These are phyloP conservation scores for Tor tambroides DNA, from an alignment of 2,113 vertebrate genomes.

Conservation along the genomic window DNA sequence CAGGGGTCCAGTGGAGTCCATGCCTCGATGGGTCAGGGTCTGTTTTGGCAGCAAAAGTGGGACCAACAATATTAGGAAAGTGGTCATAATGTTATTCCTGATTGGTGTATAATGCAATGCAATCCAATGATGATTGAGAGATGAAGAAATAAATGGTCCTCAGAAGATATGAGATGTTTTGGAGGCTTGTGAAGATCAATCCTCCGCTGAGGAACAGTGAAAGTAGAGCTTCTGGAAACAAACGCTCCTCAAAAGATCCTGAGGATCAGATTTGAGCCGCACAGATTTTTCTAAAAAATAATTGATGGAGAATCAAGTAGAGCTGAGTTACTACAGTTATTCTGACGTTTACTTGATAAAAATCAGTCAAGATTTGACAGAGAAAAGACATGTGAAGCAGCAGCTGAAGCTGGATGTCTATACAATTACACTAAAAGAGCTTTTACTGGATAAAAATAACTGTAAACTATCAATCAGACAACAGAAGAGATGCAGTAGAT, in stretches of 20 bases:
- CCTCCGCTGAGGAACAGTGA: too few species aligned
- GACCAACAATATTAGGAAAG: too few species aligned
- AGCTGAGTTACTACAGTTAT: neutral
- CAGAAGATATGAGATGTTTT: neutral
- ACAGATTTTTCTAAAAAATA: neutral
- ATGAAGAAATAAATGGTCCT: neutral
- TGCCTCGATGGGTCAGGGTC: too few species aligned
- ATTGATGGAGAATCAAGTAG: neutral
- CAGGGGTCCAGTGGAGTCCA: too few species aligned
- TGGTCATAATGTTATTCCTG: too few species aligned
- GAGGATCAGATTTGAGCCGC: neutral
- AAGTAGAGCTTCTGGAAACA: neutral
- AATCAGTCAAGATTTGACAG: too few species aligned
- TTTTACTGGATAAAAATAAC: neutral
- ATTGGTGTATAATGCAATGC: neutral
- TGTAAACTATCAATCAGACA: neutral
- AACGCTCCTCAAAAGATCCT: neutral
- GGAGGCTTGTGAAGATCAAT: too few species aligned
- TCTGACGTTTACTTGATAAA: neutral
- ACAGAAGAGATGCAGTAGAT: neutral
- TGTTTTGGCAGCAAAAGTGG: too few species aligned
- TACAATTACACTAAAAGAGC: neutral
- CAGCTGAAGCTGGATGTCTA: neutral
- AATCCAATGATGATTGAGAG: neutral
- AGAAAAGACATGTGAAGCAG: too few species aligned